Conservation (phyloP, 2,888 invertebrate genomes). For the Athalia circularis region DNA sequence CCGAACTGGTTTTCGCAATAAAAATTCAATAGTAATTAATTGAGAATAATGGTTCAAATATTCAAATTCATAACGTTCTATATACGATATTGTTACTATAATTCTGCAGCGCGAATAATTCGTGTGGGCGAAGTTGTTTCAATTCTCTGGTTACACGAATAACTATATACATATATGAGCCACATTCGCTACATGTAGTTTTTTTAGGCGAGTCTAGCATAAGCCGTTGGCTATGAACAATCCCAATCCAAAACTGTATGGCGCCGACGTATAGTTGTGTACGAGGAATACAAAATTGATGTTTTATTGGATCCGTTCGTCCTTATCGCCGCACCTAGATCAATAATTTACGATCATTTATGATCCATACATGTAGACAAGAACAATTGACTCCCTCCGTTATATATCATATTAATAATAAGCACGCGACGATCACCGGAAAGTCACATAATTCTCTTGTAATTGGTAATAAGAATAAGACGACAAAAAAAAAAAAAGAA, state of each 20-base stretch:
- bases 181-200: neutral
- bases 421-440: neutral
- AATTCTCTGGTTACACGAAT: too few species aligned
- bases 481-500: too few species aligned
- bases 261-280: neutral
- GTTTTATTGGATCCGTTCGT: conserved; percentile 8
- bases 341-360: conserved; percentile 32
- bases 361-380: conserved; percentile 1
- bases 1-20: too few species aligned
- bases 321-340: conserved; percentile 13
- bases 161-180: too few species aligned
- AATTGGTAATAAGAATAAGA: neutral
- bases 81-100: too few species aligned
- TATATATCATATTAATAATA: conserved; percentile 2
- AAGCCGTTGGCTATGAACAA: conserved; percentile 12
- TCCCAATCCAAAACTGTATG: neutral
- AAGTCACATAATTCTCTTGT: neutral
- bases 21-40: too few species aligned
- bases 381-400: neutral
- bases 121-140: too few species aligned
- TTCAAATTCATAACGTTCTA: too few species aligned
- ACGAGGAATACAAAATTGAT: conserved; percentile 30
- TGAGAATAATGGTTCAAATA: too few species aligned
- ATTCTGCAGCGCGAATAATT: too few species aligned
- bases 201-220: neutral